phyloP scores from a whole-genome alignment of 1,140 invertebrate species.

The Cydia amplana region DNA sequence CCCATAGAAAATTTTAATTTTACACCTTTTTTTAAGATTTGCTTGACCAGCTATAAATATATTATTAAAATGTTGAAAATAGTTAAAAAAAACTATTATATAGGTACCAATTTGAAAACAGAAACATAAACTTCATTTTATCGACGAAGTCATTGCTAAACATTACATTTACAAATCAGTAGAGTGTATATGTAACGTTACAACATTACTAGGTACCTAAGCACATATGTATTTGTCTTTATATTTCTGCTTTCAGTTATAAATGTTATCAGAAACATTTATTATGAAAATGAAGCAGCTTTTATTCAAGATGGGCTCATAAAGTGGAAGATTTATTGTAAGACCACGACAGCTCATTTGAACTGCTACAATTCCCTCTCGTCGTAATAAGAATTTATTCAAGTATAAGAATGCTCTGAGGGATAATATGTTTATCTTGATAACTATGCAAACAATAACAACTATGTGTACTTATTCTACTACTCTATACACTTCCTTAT shows the following conservation, averaged over 20 bases:
- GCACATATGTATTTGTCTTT: not conserved
- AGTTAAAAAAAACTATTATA: no score
- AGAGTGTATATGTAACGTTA: not conserved
- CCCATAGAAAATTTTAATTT: no score
- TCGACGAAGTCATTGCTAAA: no score
- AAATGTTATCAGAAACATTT: conserved; percentile 27
- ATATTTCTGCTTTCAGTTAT: not conserved
- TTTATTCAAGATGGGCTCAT: conserved; percentile 30
- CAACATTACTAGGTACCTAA: no score
- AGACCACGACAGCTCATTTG: conserved; percentile 23
- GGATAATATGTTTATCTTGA: not conserved
- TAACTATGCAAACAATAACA: not conserved
- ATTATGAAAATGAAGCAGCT: conserved; percentile 31
- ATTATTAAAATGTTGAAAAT: no score
- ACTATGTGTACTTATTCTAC: no score
- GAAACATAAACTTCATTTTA: no score
- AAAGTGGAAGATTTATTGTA: conserved; percentile 31
- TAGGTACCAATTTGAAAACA: no score
- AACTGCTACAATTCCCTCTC: conserved; percentile 26
- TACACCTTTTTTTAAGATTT: no score
- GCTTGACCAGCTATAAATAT: no score
- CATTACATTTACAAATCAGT: no score
- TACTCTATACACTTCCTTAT: no score
- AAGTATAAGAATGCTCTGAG: not conserved
- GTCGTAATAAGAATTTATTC: conserved; percentile 3